Evolutionary conservation across 2,113 vertebrate genomes (phyloP).

Genomic region (Sinocyclocheilus maitianheensis): DNA sequence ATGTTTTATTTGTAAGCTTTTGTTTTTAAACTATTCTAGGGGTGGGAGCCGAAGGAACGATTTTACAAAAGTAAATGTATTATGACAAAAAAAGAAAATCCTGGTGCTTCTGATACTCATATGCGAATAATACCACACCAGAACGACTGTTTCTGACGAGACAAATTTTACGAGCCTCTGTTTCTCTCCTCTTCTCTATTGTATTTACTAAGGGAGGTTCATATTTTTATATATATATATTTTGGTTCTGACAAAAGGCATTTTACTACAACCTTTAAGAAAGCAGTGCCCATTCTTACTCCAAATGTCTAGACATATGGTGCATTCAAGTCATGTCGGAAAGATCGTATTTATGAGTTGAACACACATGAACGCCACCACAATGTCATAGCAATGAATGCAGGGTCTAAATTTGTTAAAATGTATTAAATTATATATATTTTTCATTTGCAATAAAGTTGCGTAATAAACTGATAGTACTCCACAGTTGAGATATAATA

Average conservation of each 20-base stretch:
- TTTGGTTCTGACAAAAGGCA: slow-evolving; percentile 77
- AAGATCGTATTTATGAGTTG: too few species aligned
- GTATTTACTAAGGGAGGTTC: slow-evolving; percentile 70
- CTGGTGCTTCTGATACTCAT: slow-evolving; percentile 79
- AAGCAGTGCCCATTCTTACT: slow-evolving; percentile 40
- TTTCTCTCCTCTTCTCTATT: slow-evolving; percentile 76
- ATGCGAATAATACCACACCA: slow-evolving; percentile 75
- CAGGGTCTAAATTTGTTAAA: too few species aligned
- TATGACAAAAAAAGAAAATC: slow-evolving; percentile 65
- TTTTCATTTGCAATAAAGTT: background rate
- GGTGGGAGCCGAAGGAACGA: slow-evolving; percentile 76
- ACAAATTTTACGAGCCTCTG: slow-evolving; percentile 68
- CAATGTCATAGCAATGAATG: too few species aligned
- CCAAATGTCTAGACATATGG: background rate
- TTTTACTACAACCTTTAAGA: slow-evolving; percentile 75
- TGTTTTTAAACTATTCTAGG: slow-evolving; percentile 79
- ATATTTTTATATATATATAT: slow-evolving; percentile 60
- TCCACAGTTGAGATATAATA: background rate
- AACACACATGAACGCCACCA: too few species aligned
- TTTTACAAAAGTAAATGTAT: slow-evolving; percentile 71
- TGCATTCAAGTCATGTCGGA: too few species aligned
- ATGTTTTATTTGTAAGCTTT: slow-evolving; percentile 80
- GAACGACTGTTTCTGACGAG: slow-evolving; percentile 72
- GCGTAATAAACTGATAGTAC: background rate
- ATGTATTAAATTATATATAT: too few species aligned